Percentiles rank a stretch among this genome's conserved stretches.
Conservation (phyloP, 2,888 invertebrate genomes). For the Eueremaeus valkanovi region DNA sequence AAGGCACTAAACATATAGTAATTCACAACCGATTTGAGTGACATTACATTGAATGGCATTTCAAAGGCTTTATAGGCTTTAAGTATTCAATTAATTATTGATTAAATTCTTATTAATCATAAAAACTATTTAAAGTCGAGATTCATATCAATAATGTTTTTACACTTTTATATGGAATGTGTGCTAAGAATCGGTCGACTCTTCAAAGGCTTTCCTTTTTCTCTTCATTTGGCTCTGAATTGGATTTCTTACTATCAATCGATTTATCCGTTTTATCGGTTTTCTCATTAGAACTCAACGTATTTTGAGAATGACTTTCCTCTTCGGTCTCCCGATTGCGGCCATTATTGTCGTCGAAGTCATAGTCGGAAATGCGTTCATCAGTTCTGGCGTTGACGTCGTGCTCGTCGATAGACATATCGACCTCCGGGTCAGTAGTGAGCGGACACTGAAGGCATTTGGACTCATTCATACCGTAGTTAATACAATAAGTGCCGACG, state of each 20-base stretch:
- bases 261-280: background rate
- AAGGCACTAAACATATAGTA: background rate
- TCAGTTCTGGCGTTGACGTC: background rate
- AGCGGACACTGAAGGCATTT: constrained; percentile 39
- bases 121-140: background rate
- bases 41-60: background rate
- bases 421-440: background rate
- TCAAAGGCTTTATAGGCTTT: background rate
- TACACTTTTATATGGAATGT: too few species aligned
- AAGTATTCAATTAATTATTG: background rate
- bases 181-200: too few species aligned
- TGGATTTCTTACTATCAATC: background rate
- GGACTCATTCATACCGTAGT: constrained; percentile 83
- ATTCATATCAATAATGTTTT: too few species aligned
- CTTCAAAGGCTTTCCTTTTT: background rate
- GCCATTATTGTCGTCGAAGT: constrained; percentile 13
- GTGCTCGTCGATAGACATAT: background rate
- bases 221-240: background rate
- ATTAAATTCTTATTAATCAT: too few species aligned
- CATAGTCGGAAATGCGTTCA: background rate
- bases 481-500: constrained; percentile 78
- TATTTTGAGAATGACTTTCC: background rate
- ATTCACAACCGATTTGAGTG: constrained; percentile 24
- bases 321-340: too few species aligned
- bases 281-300: background rate